These are phyloP conservation scores for Rhinatrema bivittatum DNA, from an alignment of 2,797 vertebrate genomes.

Conservation along the genomic window DNA sequence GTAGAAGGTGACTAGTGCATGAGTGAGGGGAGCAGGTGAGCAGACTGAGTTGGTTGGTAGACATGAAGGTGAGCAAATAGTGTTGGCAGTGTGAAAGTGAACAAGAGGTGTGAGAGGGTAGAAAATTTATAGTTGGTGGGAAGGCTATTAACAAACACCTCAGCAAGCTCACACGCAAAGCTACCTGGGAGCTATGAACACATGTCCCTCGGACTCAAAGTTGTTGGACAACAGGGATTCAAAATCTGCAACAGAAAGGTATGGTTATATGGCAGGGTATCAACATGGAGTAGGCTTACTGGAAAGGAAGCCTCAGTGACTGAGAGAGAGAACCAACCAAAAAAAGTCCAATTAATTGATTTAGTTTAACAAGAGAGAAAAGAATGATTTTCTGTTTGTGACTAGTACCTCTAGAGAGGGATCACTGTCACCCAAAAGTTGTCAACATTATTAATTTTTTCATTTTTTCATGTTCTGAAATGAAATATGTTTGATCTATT, in stretches of 20 bases:
- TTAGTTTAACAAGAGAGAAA: slow-evolving; percentile 46
- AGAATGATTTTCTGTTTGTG: slow-evolving; percentile 45
- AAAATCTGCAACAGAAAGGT: slow-evolving; percentile 99
- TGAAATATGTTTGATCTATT: slow-evolving; percentile 40
- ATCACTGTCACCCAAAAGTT: slow-evolving; percentile 59
- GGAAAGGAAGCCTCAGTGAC: slow-evolving; percentile 20
- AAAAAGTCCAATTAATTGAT: slow-evolving; percentile 27
- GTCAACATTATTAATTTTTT: slow-evolving; percentile 40
- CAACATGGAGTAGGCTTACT: slow-evolving; percentile 51
- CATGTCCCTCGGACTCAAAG: slow-evolving; percentile 99
- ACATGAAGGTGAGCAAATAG: slow-evolving; percentile 18
- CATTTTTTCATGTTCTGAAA: slow-evolving; percentile 37
- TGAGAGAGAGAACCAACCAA: slow-evolving; percentile 22
- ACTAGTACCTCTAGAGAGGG: slow-evolving; percentile 49
- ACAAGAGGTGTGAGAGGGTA: slow-evolving; percentile 23
- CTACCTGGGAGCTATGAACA: slow-evolving; percentile 99
- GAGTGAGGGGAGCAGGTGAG: background rate
- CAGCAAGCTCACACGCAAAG: slow-evolving; percentile 76
- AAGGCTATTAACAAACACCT: slow-evolving; percentile 50
- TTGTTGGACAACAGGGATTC: slow-evolving; percentile 98
- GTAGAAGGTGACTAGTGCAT: too few species aligned
- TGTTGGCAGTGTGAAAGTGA: slow-evolving; percentile 18
- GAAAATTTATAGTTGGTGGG: background rate
- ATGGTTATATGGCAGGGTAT: slow-evolving; percentile 78
- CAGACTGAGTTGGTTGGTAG: slow-evolving; percentile 4